Base-by-base conservation (phyloP, 2,113 vertebrate species). In the Rhabdomys dilectus region DNA sequence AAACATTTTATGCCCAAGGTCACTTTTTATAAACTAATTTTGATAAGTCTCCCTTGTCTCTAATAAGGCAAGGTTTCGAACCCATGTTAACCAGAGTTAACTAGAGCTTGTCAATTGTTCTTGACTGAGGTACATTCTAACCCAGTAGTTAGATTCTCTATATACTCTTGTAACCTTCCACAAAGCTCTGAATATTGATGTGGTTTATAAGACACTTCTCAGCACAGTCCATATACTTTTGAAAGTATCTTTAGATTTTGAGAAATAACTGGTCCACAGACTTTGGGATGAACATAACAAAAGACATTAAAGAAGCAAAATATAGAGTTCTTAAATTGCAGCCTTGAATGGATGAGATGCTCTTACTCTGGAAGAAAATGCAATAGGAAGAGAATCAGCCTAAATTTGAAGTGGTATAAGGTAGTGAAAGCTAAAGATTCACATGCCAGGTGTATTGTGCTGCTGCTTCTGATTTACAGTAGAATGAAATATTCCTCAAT, bases 241-340 rank as follows among this genome's bases (percentile, higher is more conserved):
- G 10, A 91, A 91, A 94, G 88, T 96, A 39, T 16, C 53, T 85
- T 85, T 76, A 60, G 51, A 92, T 7, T 87, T 94, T 88, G 42
- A 96, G 45, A 78, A 53, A 66, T 92, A 45, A 48, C 13, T 88
- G 19, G 2, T 29, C 2, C 10, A 56, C 3, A 70, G 91, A 60
- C 4, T 42, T 76, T 96, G 8, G 4, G 31, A 36, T 24, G 34
- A 53, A 22, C 17, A 3, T 7, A 36, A 3, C 66, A 60, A 93
- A 19, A 34, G 42, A 80, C 16, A 45, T 60, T 88, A 93, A 62
- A 22, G 91, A 42, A 70, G 3, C 60, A 76, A 93, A 73, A 56
- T 19, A 29, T 17, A 22, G 39, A 70, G 48, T 36, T 73, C 15
- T 93, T 73, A 84, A 85, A 85, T 76, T 21, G 26, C 85, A 16